Base-by-base conservation (phyloP, 2,888 invertebrate genomes). In the Clistopyga incitator region DNA sequence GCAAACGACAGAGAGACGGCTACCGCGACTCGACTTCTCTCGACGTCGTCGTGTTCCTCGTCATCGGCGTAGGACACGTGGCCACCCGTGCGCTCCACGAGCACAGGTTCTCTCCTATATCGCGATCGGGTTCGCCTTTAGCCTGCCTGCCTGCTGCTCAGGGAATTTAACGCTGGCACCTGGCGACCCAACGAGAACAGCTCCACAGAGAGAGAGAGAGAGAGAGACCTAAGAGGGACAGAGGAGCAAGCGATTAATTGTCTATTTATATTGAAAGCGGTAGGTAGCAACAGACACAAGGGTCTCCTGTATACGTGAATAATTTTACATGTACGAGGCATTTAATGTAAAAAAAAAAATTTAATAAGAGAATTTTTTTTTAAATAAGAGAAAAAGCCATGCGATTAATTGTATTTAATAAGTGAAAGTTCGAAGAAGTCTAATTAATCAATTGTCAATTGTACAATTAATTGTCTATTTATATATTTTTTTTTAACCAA, bases 11-110 rank as follows among this genome's bases (percentile, higher is more conserved):
- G 64, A 75, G 68, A 75, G 71, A 79, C 15, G 54, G n/a, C 20
- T 45, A 65, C 54, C 56, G 68, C 56, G 68, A 68, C 61, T 65
- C 34, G 52, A 29, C 54, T 20, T 70, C 70, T 54, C 54, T 54
- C 52, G 52, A n/a, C 56, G 25, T 67, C 56, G 56, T 68, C 77
- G 77, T 78, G 61, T 64, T 74, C 47, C 74, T 45, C 56, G 76
- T 65, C 65, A 52, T 34, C 64, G 70, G 59, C 23, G 78, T 71
- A 68, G 74, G 74, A 86, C 70, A 82, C 82, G 84, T 84, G 85
- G 85, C 85, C 85, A 84, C 82, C 84, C 84, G 78, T 78, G 82
- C 79, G 84, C 78, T 29, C 56, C 56, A 67, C 61, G 78, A 74
- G 72, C 82, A 52, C 68, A 80, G 79, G 77, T 65, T 75, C 74